Evolutionary conservation across 1,140 invertebrate species (phyloP).

Genomic region (Brachionus asplanchnoidis): DNA sequence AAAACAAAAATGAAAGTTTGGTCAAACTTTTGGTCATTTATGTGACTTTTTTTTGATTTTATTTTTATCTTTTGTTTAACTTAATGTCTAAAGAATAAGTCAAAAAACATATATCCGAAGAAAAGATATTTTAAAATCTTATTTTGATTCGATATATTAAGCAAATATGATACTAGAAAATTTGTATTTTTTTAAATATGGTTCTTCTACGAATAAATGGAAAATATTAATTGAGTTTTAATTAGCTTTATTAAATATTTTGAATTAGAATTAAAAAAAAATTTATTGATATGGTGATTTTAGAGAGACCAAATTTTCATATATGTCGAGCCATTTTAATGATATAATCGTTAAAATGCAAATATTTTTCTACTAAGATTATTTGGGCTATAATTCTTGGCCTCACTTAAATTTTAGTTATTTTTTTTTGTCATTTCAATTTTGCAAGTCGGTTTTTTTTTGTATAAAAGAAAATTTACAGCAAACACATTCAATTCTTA

Average conservation of each 20-base stretch:
- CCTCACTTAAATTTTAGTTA: background rate
- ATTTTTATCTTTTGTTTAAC: background rate
- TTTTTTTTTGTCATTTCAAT: background rate
- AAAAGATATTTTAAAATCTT: background rate
- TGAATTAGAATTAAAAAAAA: background rate
- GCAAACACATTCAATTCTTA: too few species aligned
- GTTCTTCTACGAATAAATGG: background rate
- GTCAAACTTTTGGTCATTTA: background rate
- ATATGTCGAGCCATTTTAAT: background rate
- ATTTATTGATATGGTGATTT: background rate
- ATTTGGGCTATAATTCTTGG: background rate
- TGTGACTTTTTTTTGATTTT: background rate
- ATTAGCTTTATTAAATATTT: slow-evolving; percentile 1
- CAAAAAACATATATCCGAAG: background rate
- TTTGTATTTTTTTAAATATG: background rate
- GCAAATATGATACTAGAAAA: background rate
- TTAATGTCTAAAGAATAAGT: background rate
- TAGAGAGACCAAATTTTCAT: background rate
- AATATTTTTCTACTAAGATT: background rate
- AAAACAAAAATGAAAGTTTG: background rate
- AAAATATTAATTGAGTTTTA: background rate
- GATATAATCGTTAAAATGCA: background rate
- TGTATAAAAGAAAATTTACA: too few species aligned
- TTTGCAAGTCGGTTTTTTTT: too few species aligned
- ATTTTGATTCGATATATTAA: background rate